A percentile compares a stretch with the other conserved stretches of the same genome.
Conservation (phyloP, 1,140 invertebrate species). For the Neelides sp. region DNA sequence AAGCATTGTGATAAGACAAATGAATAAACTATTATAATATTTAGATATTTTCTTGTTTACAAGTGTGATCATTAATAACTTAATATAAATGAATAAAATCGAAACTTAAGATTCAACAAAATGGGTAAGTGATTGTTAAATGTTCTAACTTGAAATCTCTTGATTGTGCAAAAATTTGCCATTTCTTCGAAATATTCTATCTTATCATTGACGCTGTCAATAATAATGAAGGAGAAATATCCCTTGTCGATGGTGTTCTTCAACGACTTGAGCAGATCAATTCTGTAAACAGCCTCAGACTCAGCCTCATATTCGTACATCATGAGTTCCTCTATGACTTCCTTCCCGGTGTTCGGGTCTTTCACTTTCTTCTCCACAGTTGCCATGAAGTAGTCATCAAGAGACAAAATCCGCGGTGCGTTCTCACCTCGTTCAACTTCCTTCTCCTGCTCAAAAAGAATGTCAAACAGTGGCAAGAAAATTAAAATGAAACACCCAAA, state of each 20-base stretch:
- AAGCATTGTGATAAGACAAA: background rate
- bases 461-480: conserved; percentile 9
- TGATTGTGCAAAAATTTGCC: conserved; percentile 71
- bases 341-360: conserved; percentile 65
- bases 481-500: conserved; percentile 16
- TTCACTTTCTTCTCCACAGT: conserved; percentile 69
- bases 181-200: conserved; percentile 72
- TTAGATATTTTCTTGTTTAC: conserved; percentile 30
- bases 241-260: conserved; percentile 83
- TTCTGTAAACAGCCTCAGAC: conserved; percentile 67
- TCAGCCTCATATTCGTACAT: conserved; percentile 81
- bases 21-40: background rate
- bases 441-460: conserved; percentile 46
- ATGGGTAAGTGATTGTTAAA: background rate
- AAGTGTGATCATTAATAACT: too few species aligned
- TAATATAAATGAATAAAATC: conserved; percentile 4
- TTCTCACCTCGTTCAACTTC: conserved; percentile 61
- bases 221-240: conserved; percentile 83
- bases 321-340: conserved; percentile 47
- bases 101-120: conserved; percentile 13
- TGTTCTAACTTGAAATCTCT: conserved; percentile 67
- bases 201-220: conserved; percentile 75
- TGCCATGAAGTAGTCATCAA: conserved; percentile 92
- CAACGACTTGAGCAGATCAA: conserved; percentile 74
- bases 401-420: conserved; percentile 73